Evolutionary conservation across 2,797 vertebrate genomes (phyloP).

Genomic region (Premnoplex brunnescens): DNA sequence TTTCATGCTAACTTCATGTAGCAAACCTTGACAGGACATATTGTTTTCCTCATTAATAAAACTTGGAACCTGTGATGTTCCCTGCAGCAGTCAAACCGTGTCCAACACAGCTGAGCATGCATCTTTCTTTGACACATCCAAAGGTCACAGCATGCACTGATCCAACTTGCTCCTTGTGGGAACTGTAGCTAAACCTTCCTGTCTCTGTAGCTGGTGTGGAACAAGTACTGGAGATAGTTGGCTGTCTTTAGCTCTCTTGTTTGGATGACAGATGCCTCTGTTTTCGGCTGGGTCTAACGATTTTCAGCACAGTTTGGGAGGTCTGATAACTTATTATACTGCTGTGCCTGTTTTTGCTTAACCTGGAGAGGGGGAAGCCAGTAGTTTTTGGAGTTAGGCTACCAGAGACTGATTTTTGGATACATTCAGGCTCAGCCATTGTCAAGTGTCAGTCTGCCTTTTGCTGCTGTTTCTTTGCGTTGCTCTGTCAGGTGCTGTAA

Average conservation of each 20-base stretch:
- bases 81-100: background rate
- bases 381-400: background rate
- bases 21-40: conserved; percentile 24
- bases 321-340: background rate
- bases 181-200: background rate
- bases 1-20: conserved; percentile 43
- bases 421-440: accelerated
- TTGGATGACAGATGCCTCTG: background rate
- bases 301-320: background rate
- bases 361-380: background rate
- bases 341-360: background rate
- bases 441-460: background rate
- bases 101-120: conserved; percentile 1
- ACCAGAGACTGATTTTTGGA: background rate
- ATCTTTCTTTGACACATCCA: conserved; percentile 12
- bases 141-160: conserved; percentile 1
- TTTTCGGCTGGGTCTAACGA: background rate
- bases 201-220: background rate
- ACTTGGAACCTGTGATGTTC: conserved; percentile 37
- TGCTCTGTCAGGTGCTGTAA: background rate
- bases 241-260: background rate
- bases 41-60: conserved; percentile 58
- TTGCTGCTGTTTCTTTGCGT: background rate
- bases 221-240: background rate
- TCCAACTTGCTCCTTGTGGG: background rate